Evolutionary conservation across 2,888 invertebrate genomes (phyloP).

Genomic region (Hipparchia sbordonii): DNA sequence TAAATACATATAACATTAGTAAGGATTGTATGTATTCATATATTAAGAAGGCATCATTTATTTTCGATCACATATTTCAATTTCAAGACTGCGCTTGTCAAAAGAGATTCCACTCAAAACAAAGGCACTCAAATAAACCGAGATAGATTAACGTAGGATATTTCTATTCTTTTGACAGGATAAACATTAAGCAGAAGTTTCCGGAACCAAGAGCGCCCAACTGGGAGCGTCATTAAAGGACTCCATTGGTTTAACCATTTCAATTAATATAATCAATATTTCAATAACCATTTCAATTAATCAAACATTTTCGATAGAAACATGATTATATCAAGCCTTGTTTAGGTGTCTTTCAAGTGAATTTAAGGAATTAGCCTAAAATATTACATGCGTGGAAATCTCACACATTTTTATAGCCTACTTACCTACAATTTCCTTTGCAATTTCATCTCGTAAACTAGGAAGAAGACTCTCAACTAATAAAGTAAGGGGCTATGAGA

Average conservation of each 20-base stretch:
- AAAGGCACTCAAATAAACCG: slow-evolving; percentile 6
- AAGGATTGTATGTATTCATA: too few relatives aligned
- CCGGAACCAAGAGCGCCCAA: slow-evolving; percentile 7
- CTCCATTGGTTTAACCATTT: background rate
- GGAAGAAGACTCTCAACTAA: slow-evolving; percentile 27
- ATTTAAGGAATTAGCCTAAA: background rate
- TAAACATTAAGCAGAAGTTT: slow-evolving; percentile 14
- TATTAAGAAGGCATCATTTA: too few relatives aligned
- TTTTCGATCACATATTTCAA: background rate
- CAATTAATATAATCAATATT: too few relatives aligned
- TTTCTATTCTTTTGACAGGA: background rate
- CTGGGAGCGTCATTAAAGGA: background rate
- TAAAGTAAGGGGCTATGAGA: slow-evolving; percentile 36
- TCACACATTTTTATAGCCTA: background rate
- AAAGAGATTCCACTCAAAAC: background rate
- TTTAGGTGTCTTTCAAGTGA: background rate
- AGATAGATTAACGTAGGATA: slow-evolving; percentile 1
- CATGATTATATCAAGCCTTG: too few relatives aligned
- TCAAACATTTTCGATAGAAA: too few relatives aligned
- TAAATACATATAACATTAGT: too few relatives aligned
- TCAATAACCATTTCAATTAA: too few relatives aligned
- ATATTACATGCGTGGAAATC: background rate
- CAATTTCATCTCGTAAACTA: slow-evolving; percentile 20
- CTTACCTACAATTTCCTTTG: slow-evolving; percentile 1
- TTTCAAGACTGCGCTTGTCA: background rate